Conservation (phyloP, 2,113 vertebrate species). For the Channa maculata region DNA sequence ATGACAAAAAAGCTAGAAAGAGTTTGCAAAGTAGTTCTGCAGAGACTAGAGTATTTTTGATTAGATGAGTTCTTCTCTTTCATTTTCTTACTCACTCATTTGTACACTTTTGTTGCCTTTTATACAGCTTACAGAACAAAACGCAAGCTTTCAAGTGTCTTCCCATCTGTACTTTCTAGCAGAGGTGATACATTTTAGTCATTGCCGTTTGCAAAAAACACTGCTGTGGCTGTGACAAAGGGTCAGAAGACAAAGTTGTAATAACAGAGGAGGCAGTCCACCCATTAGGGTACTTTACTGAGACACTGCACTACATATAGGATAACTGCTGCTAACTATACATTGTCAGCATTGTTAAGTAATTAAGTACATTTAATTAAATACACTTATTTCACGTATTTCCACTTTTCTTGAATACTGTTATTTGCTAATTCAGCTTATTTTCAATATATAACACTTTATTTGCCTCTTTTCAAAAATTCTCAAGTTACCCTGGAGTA, state of each 20-base stretch:
- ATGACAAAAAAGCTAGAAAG: not conserved
- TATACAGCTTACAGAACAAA: not conserved
- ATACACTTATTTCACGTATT: no score
- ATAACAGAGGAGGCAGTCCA: conserved; percentile 31
- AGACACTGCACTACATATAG: not conserved
- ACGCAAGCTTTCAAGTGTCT: not conserved
- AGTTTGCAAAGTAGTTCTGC: not conserved
- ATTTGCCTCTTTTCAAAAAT: no score
- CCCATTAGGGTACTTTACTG: conserved; percentile 19
- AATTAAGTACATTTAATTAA: no score
- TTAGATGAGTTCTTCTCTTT: not conserved
- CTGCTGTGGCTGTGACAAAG: conserved; percentile 21
- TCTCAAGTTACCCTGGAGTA: no score
- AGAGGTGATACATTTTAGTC: conserved; percentile 69
- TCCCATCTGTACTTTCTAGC: conserved; percentile 27
- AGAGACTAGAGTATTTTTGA: not conserved
- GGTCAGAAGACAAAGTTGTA: conserved; percentile 41
- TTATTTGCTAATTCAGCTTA: no score
- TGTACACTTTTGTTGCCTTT: not conserved
- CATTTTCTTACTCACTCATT: not conserved
- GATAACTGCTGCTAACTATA: no score
- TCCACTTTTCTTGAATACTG: no score
- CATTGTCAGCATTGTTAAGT: no score
- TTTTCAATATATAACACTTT: no score
- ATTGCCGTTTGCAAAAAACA: conserved; percentile 51